These are phyloP conservation scores for Melieria omissa DNA, from an alignment of 2,888 invertebrate genomes.

Conservation along the genomic window DNA sequence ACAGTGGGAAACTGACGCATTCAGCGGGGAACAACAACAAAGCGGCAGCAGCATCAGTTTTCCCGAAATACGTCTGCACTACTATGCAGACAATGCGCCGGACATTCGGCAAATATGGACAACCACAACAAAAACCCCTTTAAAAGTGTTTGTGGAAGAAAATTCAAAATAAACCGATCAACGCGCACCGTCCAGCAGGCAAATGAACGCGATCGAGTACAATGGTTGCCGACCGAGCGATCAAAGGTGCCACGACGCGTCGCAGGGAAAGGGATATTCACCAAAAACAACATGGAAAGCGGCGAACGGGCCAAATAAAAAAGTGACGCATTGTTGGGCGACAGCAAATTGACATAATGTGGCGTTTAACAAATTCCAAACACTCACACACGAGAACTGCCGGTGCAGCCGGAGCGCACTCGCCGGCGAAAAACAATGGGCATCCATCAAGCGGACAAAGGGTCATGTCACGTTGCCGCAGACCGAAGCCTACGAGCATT, in stretches of 20 bases:
- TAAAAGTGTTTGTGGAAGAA: constrained; percentile 22
- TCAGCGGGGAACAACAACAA: constrained; percentile 16
- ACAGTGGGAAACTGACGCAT: constrained; percentile 12
- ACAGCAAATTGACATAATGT: constrained; percentile 64
- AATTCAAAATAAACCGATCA: constrained; percentile 16
- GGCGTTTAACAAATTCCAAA: constrained; percentile 62
- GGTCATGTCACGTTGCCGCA: constrained; percentile 35
- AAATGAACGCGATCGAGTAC: neutral
- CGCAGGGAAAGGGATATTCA: neutral
- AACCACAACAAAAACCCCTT: constrained; percentile 20
- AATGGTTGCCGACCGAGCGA: neutral
- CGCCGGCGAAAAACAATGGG: constrained; percentile 38
- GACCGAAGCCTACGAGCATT: too few relatives aligned
- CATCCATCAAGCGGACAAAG: constrained; percentile 53
- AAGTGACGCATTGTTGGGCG: constrained; percentile 43
- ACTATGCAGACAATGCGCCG: constrained; percentile 1
- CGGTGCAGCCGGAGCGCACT: neutral
- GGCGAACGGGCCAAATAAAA: neutral
- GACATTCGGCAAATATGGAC: constrained; percentile 14
- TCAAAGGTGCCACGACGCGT: neutral
- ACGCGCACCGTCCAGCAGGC: neutral
- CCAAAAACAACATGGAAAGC: neutral
- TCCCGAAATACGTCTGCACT: neutral
- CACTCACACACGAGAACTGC: constrained; percentile 30
- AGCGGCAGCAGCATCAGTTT: constrained; percentile 8